phyloP scores from a whole-genome alignment of 2,888 invertebrate genomes.

The Imbricaverruca yamaguchii region DNA sequence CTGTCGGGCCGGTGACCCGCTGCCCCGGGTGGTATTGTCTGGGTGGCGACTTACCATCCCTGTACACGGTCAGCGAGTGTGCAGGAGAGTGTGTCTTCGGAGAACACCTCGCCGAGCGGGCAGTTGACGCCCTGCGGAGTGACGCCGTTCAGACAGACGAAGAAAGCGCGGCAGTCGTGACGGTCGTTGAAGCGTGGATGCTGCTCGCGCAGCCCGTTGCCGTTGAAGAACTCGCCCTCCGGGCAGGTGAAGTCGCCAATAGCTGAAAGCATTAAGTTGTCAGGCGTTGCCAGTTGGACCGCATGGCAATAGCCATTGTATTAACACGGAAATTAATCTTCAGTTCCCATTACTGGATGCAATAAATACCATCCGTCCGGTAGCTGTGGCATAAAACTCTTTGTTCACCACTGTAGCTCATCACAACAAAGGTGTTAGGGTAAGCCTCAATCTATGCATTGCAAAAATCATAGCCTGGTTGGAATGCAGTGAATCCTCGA shows the following conservation, averaged over 20 bases:
- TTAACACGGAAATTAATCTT: too few species aligned
- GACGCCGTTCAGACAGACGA: conserved; percentile 75
- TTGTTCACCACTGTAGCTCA: too few species aligned
- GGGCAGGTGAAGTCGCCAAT: conserved; percentile 73
- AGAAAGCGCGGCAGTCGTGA: conserved; percentile 83
- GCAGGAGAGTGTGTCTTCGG: conserved; percentile 72
- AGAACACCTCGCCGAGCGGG: conserved; percentile 81
- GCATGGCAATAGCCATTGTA: too few species aligned
- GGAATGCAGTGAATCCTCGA: too few species aligned
- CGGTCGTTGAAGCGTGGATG: conserved; percentile 82
- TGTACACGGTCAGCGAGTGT: conserved; percentile 58
- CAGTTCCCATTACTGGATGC: too few species aligned
- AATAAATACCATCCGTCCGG: too few species aligned
- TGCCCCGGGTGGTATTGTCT: too few species aligned
- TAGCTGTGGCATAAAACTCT: too few species aligned
- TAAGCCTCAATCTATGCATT: too few species aligned
- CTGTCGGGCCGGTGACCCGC: conserved; percentile 47
- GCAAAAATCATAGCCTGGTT: too few species aligned
- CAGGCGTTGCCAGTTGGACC: background rate
- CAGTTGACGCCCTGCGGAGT: conserved; percentile 84
- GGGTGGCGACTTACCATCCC: conserved; percentile 62
- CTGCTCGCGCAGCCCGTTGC: conserved; percentile 61
- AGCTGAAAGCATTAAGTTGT: background rate
- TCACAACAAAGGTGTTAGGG: too few species aligned
- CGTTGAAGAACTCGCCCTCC: conserved; percentile 55